Evolutionary conservation across 2,888 invertebrate genomes (phyloP).

Genomic region (Coecobrya sp.): DNA sequence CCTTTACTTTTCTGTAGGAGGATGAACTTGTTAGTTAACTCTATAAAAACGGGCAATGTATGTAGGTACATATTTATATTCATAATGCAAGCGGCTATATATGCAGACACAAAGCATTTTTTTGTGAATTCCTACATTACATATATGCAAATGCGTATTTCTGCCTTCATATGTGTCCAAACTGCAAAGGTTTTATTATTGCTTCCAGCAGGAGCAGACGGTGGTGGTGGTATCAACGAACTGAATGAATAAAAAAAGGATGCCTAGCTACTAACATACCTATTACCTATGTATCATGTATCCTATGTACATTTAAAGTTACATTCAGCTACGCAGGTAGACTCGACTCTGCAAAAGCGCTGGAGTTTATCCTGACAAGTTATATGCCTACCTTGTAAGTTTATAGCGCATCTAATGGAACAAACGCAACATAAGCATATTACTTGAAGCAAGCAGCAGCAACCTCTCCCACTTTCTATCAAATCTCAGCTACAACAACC

Average conservation of each 20-base stretch:
- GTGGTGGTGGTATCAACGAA: conserved; percentile 46
- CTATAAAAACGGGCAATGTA: neutral
- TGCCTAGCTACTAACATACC: neutral
- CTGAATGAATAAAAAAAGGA: conserved; percentile 57
- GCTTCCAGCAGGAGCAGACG: conserved; percentile 49
- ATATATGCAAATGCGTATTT: conserved; percentile 13
- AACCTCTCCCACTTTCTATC: conserved; percentile 74
- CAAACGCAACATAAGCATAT: conserved; percentile 60
- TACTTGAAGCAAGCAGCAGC: conserved; percentile 7
- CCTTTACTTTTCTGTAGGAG: neutral
- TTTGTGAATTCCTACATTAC: neutral
- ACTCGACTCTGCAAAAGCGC: neutral
- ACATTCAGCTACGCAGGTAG: neutral
- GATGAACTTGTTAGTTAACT: neutral
- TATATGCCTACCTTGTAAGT: neutral
- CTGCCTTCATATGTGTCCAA: conserved; percentile 54
- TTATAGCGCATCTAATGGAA: conserved; percentile 23
- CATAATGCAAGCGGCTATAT: conserved; percentile 7
- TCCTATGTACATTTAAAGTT: neutral
- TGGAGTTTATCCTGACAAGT: conserved; percentile 8
- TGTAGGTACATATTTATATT: neutral
- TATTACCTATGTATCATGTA: neutral
- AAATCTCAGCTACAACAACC: conserved; percentile 69
- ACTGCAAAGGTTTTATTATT: conserved; percentile 66
- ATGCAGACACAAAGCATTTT: conserved; percentile 14